Evolutionary conservation across 1,140 invertebrate genomes (phyloP).

Genomic region (Notospermus geniculatus): DNA sequence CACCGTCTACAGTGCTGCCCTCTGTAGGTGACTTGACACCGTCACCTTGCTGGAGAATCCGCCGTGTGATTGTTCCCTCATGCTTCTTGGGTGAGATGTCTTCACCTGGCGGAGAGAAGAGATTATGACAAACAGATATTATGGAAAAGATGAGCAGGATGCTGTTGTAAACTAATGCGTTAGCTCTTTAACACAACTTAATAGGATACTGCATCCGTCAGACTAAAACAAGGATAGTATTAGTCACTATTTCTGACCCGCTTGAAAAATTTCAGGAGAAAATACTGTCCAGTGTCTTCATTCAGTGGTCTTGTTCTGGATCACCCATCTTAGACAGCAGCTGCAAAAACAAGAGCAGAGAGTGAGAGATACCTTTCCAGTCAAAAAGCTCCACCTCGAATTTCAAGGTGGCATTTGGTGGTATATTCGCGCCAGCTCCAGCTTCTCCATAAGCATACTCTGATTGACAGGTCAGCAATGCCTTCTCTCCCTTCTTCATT

Average conservation of each 20-base stretch:
- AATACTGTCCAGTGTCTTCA: no score
- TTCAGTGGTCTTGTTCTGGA: no score
- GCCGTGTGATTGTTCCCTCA: conserved; percentile 71
- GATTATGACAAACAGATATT: not conserved
- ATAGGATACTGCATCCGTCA: no score
- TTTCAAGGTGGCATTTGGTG: conserved; percentile 82
- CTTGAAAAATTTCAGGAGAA: no score
- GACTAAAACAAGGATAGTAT: no score
- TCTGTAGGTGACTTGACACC: conserved; percentile 73
- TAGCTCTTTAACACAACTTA: no score
- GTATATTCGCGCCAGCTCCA: conserved; percentile 86
- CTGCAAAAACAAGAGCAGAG: no score
- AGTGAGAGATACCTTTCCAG: conserved; percentile 45
- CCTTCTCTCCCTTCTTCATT: conserved; percentile 90
- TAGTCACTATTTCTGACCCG: no score
- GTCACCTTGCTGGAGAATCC: conserved; percentile 68
- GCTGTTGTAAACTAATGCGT: no score
- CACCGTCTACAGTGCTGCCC: conserved; percentile 61
- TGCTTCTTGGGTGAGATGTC: conserved; percentile 83
- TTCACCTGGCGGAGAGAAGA: conserved; percentile 61
- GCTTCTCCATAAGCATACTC: conserved; percentile 87
- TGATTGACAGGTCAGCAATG: conserved; percentile 78
- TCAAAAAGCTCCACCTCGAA: conserved; percentile 72
- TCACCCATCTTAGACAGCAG: no score
- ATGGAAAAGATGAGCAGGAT: not conserved